Percentiles rank a stretch among this genome's conserved stretches.
Evolutionary conservation across 2,888 invertebrate genomes (phyloP).

Genomic region (Boloria selene): DNA sequence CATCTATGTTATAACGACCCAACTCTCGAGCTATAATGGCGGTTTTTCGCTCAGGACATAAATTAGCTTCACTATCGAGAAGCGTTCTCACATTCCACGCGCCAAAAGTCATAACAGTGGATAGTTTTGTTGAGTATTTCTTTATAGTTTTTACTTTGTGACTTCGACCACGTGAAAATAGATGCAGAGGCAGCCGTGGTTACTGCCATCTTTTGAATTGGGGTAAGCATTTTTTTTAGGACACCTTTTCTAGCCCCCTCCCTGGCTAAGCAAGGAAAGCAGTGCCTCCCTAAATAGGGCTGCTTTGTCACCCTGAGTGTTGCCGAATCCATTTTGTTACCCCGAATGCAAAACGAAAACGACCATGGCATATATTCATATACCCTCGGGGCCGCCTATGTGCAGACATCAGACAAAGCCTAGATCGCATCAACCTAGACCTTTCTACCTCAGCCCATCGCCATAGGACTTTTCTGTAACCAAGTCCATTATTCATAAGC

Average conservation of each 20-base stretch:
- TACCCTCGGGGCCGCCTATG: slow-evolving; percentile 15
- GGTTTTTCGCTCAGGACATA: slow-evolving; percentile 18
- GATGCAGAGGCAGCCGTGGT: slow-evolving; percentile 33
- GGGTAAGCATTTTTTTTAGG: slow-evolving; percentile 39
- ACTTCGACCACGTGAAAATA: slow-evolving; percentile 10
- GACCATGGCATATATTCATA: slow-evolving; percentile 10
- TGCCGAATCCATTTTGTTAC: slow-evolving; percentile 13
- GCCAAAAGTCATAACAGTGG: slow-evolving; percentile 21
- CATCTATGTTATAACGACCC: slow-evolving; percentile 23
- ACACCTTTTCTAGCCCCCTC: slow-evolving; percentile 44
- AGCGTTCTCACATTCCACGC: slow-evolving; percentile 13
- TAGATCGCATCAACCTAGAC: slow-evolving; percentile 13
- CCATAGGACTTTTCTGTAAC: too few species aligned
- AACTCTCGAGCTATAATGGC: slow-evolving; percentile 19
- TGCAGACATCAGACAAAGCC: slow-evolving; percentile 25
- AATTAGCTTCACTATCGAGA: slow-evolving; percentile 3
- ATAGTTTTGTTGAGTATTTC: slow-evolving; percentile 4
- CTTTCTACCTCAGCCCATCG: slow-evolving; percentile 27
- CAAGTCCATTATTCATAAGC: too few species aligned
- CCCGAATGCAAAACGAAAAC: slow-evolving; percentile 19
- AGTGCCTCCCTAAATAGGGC: slow-evolving; percentile 43
- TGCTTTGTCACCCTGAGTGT: slow-evolving; percentile 35
- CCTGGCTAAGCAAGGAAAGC: slow-evolving; percentile 40
- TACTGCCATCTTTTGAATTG: slow-evolving; percentile 19
- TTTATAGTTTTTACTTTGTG: neutral